A percentile compares a stretch with the other conserved stretches of the same genome.
phyloP scores from a whole-genome alignment of 2,888 invertebrate species.

The Psylliodes chrysocephalus region DNA sequence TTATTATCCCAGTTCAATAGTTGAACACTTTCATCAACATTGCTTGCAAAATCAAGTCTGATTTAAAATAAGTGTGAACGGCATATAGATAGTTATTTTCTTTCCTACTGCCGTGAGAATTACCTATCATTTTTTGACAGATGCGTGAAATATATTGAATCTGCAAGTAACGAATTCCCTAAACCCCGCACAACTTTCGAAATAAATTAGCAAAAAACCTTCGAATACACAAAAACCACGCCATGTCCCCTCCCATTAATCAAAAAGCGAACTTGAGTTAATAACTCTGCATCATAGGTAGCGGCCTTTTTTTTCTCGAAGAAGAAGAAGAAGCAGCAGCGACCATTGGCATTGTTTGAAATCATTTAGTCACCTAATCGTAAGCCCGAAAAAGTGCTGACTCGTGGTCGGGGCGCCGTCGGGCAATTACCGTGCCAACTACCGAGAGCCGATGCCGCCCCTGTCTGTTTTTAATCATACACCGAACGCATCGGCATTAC shows the following conservation, averaged over 20 bases:
- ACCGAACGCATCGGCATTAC: constrained; percentile 44
- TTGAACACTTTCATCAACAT: too few species aligned
- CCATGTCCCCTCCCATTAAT: constrained; percentile 17
- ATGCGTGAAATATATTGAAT: too few species aligned
- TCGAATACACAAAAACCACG: not conserved
- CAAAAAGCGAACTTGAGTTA: constrained; percentile 18
- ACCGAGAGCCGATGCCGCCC: constrained; percentile 47
- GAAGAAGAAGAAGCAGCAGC: constrained; percentile 8
- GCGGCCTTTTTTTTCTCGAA: not conserved
- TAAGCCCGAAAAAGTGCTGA: constrained; percentile 63
- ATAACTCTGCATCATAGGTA: constrained; percentile 13
- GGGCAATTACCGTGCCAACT: constrained; percentile 60
- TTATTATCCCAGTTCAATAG: too few species aligned
- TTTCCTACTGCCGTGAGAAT: too few species aligned
- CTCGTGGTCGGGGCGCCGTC: constrained; percentile 61
- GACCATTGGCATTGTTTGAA: constrained; percentile 58
- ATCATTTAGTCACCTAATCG: constrained; percentile 64
- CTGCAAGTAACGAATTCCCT: too few species aligned
- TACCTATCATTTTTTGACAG: too few species aligned
- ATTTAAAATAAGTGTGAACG: too few species aligned
- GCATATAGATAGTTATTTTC: too few species aligned
- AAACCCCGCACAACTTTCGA: not conserved
- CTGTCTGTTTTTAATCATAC: constrained; percentile 50
- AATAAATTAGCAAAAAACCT: constrained; percentile 1
- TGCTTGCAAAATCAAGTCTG: too few species aligned